phyloP scores from a whole-genome alignment of 2,888 invertebrate genomes.

The Salpingus planirostris region DNA sequence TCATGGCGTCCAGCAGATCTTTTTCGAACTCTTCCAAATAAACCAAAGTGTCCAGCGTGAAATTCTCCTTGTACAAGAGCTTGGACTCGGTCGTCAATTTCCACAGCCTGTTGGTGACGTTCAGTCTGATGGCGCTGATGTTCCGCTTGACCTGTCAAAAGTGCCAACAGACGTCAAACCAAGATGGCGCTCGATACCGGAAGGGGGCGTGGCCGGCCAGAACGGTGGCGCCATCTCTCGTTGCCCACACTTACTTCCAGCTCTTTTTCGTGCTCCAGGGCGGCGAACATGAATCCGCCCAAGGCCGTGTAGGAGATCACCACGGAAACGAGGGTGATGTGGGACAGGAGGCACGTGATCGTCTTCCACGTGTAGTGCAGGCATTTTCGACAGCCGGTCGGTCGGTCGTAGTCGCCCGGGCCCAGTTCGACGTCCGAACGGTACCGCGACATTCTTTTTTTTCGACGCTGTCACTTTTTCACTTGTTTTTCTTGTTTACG shows the following conservation, averaged over 20 bases:
- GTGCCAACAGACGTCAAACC: background rate
- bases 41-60: constrained; percentile 62
- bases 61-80: constrained; percentile 66
- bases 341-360: constrained; percentile 78
- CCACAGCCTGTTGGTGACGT: constrained; percentile 76
- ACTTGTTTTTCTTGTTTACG: too few species aligned
- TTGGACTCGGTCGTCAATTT: constrained; percentile 53
- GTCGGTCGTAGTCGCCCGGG: constrained; percentile 25
- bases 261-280: constrained; percentile 67
- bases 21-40: constrained; percentile 55
- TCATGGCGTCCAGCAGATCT: constrained; percentile 72
- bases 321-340: constrained; percentile 76
- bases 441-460: constrained; percentile 29
- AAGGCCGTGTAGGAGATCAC: constrained; percentile 86
- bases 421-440: constrained; percentile 33
- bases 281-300: constrained; percentile 77
- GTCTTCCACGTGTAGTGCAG: constrained; percentile 69
- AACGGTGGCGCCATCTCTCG: too few species aligned
- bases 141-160: constrained; percentile 64
- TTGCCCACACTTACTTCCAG: constrained; percentile 51
- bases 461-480: background rate
- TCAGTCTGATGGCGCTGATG: constrained; percentile 60
- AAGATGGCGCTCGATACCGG: background rate
- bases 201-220: too few species aligned
- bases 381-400: constrained; percentile 46